A percentile compares a stretch with the other conserved stretches of the same genome.
Conservation (phyloP, 2,888 invertebrate species). For the Limnephilus marmoratus region DNA sequence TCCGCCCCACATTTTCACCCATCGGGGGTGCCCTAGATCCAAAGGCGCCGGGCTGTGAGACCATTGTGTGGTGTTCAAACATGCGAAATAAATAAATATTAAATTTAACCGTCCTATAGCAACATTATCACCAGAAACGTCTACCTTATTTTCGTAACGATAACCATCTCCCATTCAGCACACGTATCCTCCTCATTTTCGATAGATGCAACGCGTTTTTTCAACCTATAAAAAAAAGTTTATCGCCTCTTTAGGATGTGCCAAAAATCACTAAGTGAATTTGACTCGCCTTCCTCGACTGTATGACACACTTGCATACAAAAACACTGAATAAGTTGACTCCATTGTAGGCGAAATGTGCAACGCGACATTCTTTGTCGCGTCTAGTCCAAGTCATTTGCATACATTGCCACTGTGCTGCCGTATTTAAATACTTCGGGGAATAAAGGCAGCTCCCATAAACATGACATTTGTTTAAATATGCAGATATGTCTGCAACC, state of each 20-base stretch:
- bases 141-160: background rate
- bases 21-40: background rate
- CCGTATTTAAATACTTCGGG: background rate
- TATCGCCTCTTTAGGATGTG: slow-evolving; percentile 15
- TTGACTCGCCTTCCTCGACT: slow-evolving; percentile 28
- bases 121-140: background rate
- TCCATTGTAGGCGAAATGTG: slow-evolving; percentile 21
- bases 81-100: background rate
- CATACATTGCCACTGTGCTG: slow-evolving; percentile 20
- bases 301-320: slow-evolving; percentile 33
- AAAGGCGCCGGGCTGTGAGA: background rate
- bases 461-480: background rate
- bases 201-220: slow-evolving; percentile 31
- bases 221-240: slow-evolving; percentile 25
- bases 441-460: background rate
- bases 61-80: background rate
- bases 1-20: background rate
- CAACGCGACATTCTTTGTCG: slow-evolving; percentile 26
- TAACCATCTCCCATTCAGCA: background rate
- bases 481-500: background rate
- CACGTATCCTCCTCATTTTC: slow-evolving; percentile 20
- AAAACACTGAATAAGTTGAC: slow-evolving; percentile 3
- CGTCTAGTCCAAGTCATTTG: slow-evolving; percentile 8
- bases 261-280: slow-evolving; percentile 23
- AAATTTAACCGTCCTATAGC: background rate